Evolutionary conservation across 1,140 invertebrate genomes (phyloP), one percentile per base, ranked within the genome.

Genomic region (Anoplolepis gracilipes): DNA sequence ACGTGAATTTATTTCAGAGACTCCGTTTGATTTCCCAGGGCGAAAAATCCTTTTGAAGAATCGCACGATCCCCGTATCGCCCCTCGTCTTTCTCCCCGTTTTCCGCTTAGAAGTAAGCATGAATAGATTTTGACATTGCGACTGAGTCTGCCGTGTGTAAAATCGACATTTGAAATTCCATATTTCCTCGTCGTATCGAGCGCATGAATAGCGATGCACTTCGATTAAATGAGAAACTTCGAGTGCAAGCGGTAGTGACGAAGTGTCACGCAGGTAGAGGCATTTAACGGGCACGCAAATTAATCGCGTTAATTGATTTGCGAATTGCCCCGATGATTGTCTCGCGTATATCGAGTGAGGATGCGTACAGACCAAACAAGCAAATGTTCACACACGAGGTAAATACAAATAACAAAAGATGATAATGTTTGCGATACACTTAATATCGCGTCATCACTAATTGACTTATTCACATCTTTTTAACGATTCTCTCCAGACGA

Each of bases 1-100:
- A 55, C 30, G 57, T 70, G 55, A 85, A 85, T 82, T 85, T 85
- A 70, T 81, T 81, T 81, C 77, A 57, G 76, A 64, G 57, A 82
- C 57, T 72, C 77, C 42, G 77, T 85, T 85, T 85, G 84, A 85
- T 85, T 85, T 85, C 84, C 84, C 77, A 70, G 53, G 84, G 84
- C 84, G 84, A 85, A 49, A 49, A 85, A 85, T 85, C 55, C 57
- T 82, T 85, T 81, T 85, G 84, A 85, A 85, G 77, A 82, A 81
- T 72, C 33, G 39, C 25, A 13, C 77, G 33, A 13, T n/a, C 36
- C 49, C 22, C 30, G n/a, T 19, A n/a, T 5, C 53, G 22, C 5
- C 25, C 3, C 16, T 19, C 16, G 5, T 4, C 16, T 49, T 4
- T 19, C 16, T 19, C 4, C 16, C 33, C 46, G 33, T 13, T 64